A percentile compares a stretch with the other conserved stretches of the same genome.
Conservation (phyloP, 1,140 invertebrate species). For the Saccostrea echinata region DNA sequence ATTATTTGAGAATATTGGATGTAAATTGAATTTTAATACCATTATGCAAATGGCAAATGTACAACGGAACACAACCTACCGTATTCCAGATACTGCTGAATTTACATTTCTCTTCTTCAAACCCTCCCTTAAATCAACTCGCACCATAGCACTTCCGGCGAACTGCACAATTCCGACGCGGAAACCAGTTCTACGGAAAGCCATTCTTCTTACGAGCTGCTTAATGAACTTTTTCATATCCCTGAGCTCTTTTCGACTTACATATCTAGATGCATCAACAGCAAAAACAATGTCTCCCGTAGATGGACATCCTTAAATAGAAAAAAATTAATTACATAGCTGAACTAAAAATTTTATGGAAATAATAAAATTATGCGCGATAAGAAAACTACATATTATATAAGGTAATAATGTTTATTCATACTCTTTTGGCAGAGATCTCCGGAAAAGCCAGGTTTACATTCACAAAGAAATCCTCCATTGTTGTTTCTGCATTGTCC, state of each 20-base stretch:
- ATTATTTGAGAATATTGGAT: not conserved
- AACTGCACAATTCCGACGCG: constrained; percentile 70
- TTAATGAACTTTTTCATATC: constrained; percentile 67
- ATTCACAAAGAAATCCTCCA: constrained; percentile 82
- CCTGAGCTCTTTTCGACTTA: constrained; percentile 65
- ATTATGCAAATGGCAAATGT: not conserved
- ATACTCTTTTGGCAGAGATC: constrained; percentile 88
- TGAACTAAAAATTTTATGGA: not conserved
- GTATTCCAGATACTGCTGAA: constrained; percentile 67
- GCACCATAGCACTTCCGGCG: constrained; percentile 56
- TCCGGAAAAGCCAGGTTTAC: constrained; percentile 96
- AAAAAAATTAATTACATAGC: not conserved
- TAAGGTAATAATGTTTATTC: not conserved
- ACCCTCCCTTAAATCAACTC: constrained; percentile 65
- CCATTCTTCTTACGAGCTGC: constrained; percentile 66
- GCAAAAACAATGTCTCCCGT: constrained; percentile 74
- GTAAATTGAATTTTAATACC: not conserved
- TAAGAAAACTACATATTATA: not conserved
- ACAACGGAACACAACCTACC: too few species aligned
- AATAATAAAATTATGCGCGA: not conserved
- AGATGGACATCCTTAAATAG: constrained; percentile 64
- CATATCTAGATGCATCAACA: constrained; percentile 72
- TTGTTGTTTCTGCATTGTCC: constrained; percentile 88
- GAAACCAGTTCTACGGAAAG: constrained; percentile 66
- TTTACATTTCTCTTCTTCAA: constrained; percentile 65